Evolutionary conservation across 2,888 invertebrate species (phyloP).

Genomic region (Zelleria hepariella): DNA sequence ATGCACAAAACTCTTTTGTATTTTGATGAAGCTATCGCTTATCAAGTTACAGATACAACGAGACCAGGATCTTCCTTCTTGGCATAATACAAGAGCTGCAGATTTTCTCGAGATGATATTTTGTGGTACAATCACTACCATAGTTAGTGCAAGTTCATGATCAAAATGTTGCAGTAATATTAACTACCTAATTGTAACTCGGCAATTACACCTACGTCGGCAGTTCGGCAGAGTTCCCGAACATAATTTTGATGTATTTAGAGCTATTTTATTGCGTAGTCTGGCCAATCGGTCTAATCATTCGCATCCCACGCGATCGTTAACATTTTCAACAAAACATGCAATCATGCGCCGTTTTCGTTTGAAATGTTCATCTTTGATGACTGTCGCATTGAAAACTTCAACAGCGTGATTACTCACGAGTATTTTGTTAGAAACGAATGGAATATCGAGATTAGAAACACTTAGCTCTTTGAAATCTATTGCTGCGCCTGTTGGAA

Average conservation of each 20-base stretch:
- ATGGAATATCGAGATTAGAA: too few relatives aligned
- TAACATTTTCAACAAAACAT: constrained; percentile 16
- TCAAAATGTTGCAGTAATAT: too few relatives aligned
- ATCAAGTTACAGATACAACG: too few relatives aligned
- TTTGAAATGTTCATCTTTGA: background rate
- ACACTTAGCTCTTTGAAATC: background rate
- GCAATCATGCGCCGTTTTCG: constrained; percentile 10
- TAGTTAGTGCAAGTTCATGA: too few relatives aligned
- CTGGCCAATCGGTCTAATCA: constrained; percentile 25
- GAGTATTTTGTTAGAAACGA: background rate
- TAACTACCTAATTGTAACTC: background rate
- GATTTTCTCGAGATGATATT: too few relatives aligned
- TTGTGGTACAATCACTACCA: too few relatives aligned
- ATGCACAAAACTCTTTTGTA: too few relatives aligned
- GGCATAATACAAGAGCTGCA: too few relatives aligned
- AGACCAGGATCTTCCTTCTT: too few relatives aligned
- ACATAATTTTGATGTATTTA: constrained; percentile 2
- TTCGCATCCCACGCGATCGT: constrained; percentile 26
- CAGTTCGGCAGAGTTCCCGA: background rate
- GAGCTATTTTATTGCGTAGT: constrained; percentile 22
- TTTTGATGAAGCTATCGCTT: too few relatives aligned
- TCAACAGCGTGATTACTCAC: background rate
- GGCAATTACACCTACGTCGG: background rate
- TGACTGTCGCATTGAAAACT: background rate
- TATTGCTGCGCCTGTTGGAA: background rate